Percentiles rank a stretch among this genome's conserved stretches.
phyloP scores from a whole-genome alignment of 2,797 vertebrate genomes.

The Poeciliopsis paucimaculata region DNA sequence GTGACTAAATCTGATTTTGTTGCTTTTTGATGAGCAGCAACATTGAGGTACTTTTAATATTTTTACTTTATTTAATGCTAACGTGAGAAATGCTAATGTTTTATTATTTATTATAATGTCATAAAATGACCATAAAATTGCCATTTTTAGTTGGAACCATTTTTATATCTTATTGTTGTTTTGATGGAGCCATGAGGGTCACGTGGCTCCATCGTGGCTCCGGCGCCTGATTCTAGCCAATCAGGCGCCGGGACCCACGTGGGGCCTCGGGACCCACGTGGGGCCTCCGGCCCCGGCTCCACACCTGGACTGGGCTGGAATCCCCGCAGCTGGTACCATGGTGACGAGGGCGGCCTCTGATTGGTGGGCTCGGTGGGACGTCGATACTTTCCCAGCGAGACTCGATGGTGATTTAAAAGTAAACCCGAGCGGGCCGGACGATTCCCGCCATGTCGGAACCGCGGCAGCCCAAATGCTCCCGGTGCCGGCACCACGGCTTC shows the following conservation, averaged over 20 bases:
- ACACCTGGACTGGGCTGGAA: neutral
- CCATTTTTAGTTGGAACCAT: neutral
- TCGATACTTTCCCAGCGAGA: neutral
- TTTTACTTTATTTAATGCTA: neutral
- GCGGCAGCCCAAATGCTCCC: constrained; percentile 60
- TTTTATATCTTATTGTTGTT: no score
- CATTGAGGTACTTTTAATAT: neutral
- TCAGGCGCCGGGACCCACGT: neutral
- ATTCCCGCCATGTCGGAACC: neutral
- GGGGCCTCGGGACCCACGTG: neutral
- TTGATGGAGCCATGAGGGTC: neutral
- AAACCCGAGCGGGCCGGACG: neutral
- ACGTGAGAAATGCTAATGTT: neutral
- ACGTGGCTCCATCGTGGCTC: neutral
- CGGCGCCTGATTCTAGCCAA: neutral
- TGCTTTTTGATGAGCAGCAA: neutral
- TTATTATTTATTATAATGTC: neutral
- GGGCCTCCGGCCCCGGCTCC: neutral
- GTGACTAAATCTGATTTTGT: neutral
- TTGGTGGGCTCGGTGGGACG: neutral
- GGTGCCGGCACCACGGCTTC: constrained; percentile 76
- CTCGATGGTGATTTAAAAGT: neutral
- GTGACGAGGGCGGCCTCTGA: neutral
- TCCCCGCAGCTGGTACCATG: neutral
- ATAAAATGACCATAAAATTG: neutral